Evolutionary conservation across 92 coral and sea anemone genomes (phyloP).

Genomic region (Scolanthus callimorphus): DNA sequence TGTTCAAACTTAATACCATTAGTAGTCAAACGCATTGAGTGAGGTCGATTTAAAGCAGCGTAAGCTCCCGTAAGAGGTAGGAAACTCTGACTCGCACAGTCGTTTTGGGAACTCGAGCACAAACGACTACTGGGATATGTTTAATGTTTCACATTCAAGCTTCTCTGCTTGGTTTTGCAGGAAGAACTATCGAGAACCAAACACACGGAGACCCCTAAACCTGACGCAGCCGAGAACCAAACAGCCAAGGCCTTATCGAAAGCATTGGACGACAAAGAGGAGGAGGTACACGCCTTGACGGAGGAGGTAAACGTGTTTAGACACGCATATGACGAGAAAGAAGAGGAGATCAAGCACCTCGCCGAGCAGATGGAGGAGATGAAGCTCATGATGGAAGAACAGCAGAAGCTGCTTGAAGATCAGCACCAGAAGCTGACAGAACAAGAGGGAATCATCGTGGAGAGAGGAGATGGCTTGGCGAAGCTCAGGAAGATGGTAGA

Average conservation of each 20-base stretch:
- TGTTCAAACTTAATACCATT: no score
- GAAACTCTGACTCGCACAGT: no score
- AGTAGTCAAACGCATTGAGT: no score
- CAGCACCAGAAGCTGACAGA: slow-evolving; percentile 34
- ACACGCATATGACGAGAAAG: slow-evolving; percentile 70
- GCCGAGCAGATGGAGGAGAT: slow-evolving; percentile 87
- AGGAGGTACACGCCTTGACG: slow-evolving; percentile 53
- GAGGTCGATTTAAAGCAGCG: no score
- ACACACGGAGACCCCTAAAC: slow-evolving; percentile 56
- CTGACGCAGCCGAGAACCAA: slow-evolving; percentile 20
- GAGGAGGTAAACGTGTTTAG: slow-evolving; percentile 65
- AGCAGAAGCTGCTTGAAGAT: slow-evolving; percentile 79
- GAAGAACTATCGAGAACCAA: slow-evolving; percentile 76
- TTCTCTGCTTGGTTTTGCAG: no score
- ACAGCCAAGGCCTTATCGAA: slow-evolving; percentile 49
- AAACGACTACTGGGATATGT: no score
- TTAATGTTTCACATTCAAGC: no score
- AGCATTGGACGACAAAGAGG: slow-evolving; percentile 63
- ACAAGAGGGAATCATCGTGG: slow-evolving; percentile 22
- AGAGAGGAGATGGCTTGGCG: slow-evolving; percentile 45
- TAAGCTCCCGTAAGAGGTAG: no score
- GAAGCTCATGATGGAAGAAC: slow-evolving; percentile 88
- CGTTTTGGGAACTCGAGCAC: no score
- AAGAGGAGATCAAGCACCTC: slow-evolving; percentile 62
- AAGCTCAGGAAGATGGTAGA: slow-evolving; percentile 49